These are phyloP conservation scores for Polia nebulosa DNA, from an alignment of 2,888 invertebrate genomes.

Conservation along the genomic window DNA sequence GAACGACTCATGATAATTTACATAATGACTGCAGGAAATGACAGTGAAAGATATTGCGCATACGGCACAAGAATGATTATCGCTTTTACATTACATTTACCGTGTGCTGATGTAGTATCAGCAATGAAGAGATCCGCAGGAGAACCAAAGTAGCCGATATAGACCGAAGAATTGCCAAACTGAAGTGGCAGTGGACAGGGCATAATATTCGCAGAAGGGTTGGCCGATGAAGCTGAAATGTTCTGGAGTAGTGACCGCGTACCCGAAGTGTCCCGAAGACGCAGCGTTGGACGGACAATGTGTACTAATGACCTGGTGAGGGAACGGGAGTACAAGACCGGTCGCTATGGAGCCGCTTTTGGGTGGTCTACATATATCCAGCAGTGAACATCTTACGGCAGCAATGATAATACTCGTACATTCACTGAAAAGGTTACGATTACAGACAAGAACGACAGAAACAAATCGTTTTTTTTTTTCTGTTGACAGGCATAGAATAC, in stretches of 20 bases:
- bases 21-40: slow-evolving; percentile 80
- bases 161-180: no score
- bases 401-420: neutral
- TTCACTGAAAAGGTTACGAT: neutral
- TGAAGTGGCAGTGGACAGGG: neutral
- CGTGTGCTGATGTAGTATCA: neutral
- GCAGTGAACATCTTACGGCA: neutral
- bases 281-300: neutral
- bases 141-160: neutral
- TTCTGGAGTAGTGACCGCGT: neutral
- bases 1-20: slow-evolving; percentile 74
- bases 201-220: neutral
- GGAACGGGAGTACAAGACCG: neutral
- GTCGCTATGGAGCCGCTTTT: neutral
- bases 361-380: neutral
- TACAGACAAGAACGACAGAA: neutral
- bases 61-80: slow-evolving; percentile 65
- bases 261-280: no score
- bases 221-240: neutral
- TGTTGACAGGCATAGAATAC: neutral
- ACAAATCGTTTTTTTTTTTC: neutral
- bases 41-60: slow-evolving; percentile 74
- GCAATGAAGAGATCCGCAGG: neutral
- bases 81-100: slow-evolving; percentile 61
- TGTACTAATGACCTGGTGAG: neutral